Percentiles rank a stretch among this genome's conserved stretches.
These are phyloP conservation scores for Tenthredo livida DNA, from an alignment of 2,888 invertebrate genomes.

Conservation along the genomic window DNA sequence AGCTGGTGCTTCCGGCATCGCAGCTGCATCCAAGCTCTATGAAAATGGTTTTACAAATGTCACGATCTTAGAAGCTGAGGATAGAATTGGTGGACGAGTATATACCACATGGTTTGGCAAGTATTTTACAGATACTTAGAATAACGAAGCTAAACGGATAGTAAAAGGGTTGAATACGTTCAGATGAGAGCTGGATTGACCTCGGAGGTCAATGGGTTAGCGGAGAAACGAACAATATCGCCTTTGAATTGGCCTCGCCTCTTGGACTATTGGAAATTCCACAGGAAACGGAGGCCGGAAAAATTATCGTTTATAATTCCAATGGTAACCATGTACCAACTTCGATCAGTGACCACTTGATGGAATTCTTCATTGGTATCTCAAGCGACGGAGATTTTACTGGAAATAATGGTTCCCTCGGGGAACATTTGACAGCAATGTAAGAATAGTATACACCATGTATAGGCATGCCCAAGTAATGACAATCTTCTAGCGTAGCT, in stretches of 20 bases:
- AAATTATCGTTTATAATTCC: not conserved
- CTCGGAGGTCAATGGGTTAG: conserved; percentile 71
- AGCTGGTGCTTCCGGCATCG: conserved; percentile 81
- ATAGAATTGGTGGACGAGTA: conserved; percentile 79
- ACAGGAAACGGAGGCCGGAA: not conserved
- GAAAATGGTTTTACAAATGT: conserved; percentile 78
- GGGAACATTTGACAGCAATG: not conserved
- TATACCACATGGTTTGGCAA: conserved; percentile 77
- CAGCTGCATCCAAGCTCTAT: conserved; percentile 79
- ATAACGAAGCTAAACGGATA: not conserved
- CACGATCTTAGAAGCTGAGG: conserved; percentile 79
- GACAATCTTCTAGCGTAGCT: too few species aligned
- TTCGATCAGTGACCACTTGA: not conserved
- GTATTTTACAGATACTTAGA: conserved; percentile 11
- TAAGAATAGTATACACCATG: too few species aligned
- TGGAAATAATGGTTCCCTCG: not conserved
- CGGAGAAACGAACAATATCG: conserved; percentile 66
- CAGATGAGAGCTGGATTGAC: not conserved
- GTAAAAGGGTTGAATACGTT: not conserved
- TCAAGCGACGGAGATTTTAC: not conserved
- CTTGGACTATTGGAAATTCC: conserved; percentile 62
- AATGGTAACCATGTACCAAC: not conserved
- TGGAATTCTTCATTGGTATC: not conserved
- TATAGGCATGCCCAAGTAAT: too few species aligned
- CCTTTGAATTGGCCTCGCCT: conserved; percentile 66